phyloP scores from a whole-genome alignment of 2,797 vertebrate species.

The Crocodylus rhombifer region DNA sequence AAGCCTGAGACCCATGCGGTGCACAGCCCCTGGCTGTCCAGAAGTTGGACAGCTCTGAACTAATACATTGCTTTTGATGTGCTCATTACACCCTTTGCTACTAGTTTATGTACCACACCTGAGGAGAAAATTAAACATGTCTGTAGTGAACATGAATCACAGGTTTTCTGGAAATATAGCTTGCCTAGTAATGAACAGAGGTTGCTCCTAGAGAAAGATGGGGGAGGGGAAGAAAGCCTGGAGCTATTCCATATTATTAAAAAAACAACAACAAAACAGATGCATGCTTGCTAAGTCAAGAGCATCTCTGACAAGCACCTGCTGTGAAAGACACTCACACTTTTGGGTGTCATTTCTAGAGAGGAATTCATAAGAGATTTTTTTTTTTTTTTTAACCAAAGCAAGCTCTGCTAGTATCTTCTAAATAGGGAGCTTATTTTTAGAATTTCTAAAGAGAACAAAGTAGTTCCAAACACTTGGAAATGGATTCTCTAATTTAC shows the following conservation, averaged over 20 bases:
- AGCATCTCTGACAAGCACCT: neutral
- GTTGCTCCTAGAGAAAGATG: neutral
- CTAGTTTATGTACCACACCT: neutral
- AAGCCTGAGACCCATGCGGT: no score
- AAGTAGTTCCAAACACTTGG: constrained; percentile 43
- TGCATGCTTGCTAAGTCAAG: neutral
- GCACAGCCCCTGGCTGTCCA: no score
- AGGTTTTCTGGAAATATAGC: neutral
- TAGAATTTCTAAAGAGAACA: constrained; percentile 46
- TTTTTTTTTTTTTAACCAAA: constrained; percentile 31
- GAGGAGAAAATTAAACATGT: neutral
- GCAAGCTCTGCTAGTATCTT: constrained; percentile 5
- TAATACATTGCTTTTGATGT: neutral
- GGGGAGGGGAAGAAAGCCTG: neutral
- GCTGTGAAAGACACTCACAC: neutral
- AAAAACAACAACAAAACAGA: neutral
- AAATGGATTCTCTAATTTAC: constrained; percentile 62
- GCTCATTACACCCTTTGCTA: neutral
- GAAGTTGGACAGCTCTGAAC: neutral
- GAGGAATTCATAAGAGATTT: neutral
- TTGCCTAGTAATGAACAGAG: constrained; percentile 13
- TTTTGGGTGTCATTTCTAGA: neutral
- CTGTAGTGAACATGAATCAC: neutral
- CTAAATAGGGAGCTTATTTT: constrained; percentile 41
- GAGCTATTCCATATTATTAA: neutral